Base-by-base conservation (phyloP, 2,888 invertebrate genomes). In the Netelia inedita region DNA sequence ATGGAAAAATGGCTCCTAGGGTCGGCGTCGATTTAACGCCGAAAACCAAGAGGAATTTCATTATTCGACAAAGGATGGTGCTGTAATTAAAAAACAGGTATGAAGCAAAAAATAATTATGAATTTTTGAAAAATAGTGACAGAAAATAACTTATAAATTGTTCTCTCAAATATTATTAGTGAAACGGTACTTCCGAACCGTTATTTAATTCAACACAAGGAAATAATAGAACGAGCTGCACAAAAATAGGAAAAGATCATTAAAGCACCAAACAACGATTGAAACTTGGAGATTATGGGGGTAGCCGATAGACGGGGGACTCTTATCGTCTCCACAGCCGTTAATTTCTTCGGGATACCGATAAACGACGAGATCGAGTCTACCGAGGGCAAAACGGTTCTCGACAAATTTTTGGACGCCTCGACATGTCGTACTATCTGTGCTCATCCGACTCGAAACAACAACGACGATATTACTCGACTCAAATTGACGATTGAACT, bases 361-460 rank as follows among this genome's bases (percentile, higher is more conserved):
- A 85, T 81, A 2, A 53, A 76, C 53, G 80, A 89, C 1, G 87
- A 89, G 8, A 53, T 69, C 71, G 68, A 89, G 46, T 28, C 72
- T 41, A 83, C 78, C 43, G 88, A 89, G 2, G 88, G 89, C 68
- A 65, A 87, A 11, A 72, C 84, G n/a, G 89, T 90, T 50, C 88
- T 93, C 1, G 91, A 92, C 1, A 91, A 89, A 76, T 93, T 93
- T 84, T 80, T 93, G 69, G 90, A 93, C 46, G 87, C 88, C 14
- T 84, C 92, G 8, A 88, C 89, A 10, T 93, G 91, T 68, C 89
- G 91, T 23, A 91, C 91, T 0, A 87, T 93, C 8, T 93, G 91
- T 78, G 92, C 89, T 16, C 83, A 89, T 55, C 88, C 90, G 1
- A 79, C 68, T 16, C 82, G 88, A 53, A 35, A 35, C 1, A 82